phyloP scores from a whole-genome alignment of 2,888 invertebrate species.

The Anoplius nigerrimus region DNA sequence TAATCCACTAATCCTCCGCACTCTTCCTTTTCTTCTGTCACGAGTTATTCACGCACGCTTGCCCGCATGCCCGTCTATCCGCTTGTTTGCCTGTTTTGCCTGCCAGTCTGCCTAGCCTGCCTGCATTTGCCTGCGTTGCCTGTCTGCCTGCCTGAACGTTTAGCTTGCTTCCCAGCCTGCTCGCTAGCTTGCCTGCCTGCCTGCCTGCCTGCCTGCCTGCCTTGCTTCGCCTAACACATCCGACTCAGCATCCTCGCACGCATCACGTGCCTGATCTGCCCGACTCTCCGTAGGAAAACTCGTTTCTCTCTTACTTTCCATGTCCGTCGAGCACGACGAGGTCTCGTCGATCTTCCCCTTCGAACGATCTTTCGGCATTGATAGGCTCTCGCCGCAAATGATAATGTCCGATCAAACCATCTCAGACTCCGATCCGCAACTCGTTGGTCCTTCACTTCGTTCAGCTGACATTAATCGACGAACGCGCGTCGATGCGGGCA shows the following conservation, averaged over 20 bases:
- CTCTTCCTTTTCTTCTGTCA: conserved; percentile 40
- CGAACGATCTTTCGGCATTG: not conserved
- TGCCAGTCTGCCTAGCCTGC: too few species aligned
- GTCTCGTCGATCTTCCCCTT: conserved; percentile 5
- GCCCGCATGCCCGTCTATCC: conserved; percentile 1
- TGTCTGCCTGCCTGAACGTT: conserved; percentile 1
- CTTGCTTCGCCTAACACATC: not conserved
- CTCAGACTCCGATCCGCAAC: too few species aligned
- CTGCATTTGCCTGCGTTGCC: too few species aligned
- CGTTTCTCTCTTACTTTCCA: conserved; percentile 12
- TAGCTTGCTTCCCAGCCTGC: conserved; percentile 17
- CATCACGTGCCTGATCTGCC: conserved; percentile 25
- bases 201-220: conserved; percentile 7
- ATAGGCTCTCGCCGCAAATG: not conserved
- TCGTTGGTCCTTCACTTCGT: too few species aligned
- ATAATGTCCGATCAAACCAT: too few species aligned
- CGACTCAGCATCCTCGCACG: conserved; percentile 22
- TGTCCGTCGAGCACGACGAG: conserved; percentile 6
- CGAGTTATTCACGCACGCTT: conserved; percentile 2
- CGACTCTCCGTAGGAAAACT: conserved; percentile 7
- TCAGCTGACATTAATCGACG: too few species aligned
- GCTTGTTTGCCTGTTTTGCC: conserved; percentile 1
- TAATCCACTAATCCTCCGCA: conserved; percentile 50
- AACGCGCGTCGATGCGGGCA: too few species aligned
- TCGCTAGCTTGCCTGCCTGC: conserved; percentile 1